Evolutionary conservation across 2,113 vertebrate species (phyloP).

Genomic region (Deroptyus accipitrinus): DNA sequence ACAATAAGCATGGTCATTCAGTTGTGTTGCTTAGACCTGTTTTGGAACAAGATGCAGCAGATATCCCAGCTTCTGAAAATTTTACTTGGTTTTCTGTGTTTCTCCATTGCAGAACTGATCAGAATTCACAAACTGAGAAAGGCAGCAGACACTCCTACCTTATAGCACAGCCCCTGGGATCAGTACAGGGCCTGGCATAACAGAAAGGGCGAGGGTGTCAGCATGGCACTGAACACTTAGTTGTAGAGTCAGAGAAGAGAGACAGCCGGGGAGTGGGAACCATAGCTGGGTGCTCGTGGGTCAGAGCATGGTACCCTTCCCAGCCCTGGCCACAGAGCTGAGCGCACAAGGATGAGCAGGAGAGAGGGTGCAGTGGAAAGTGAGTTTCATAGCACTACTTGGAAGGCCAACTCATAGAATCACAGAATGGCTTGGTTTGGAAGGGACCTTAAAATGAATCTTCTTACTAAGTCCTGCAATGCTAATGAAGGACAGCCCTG

Average conservation of each 20-base stretch:
- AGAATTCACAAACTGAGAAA: neutral
- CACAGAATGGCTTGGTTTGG: neutral
- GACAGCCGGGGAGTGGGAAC: neutral
- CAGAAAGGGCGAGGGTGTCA: neutral
- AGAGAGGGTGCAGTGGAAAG: neutral
- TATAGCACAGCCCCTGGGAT: neutral
- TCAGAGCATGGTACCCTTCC: neutral
- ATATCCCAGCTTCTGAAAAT: neutral
- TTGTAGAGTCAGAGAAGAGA: neutral
- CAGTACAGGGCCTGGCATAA: neutral
- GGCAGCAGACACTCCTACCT: neutral
- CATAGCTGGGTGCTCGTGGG: fast-evolving
- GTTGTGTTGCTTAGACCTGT: neutral
- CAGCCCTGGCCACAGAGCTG: neutral
- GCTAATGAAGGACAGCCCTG: neutral
- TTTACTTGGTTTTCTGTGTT: neutral
- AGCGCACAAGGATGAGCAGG: neutral
- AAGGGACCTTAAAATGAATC: neutral
- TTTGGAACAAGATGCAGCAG: neutral
- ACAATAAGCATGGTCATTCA: neutral
- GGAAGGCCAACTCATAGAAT: neutral
- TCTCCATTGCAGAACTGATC: neutral
- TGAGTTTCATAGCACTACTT: neutral
- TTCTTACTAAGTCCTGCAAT: neutral
- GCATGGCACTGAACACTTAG: neutral